phyloP scores from a whole-genome alignment of 1,140 invertebrate species.

The Elysia chlorotica region DNA sequence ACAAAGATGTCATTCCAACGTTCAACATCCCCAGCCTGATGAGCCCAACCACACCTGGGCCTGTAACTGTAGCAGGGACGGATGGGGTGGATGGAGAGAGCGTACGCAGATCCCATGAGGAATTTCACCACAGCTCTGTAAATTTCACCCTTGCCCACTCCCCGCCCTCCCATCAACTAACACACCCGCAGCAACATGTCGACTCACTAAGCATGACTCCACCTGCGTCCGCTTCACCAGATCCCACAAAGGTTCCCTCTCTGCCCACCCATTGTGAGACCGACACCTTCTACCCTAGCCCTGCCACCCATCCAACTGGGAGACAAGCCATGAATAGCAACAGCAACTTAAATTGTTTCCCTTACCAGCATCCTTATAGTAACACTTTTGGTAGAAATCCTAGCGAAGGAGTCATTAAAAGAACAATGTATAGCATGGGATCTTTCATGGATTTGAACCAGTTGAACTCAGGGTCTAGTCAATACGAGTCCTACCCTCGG shows the following conservation, averaged over 20 bases:
- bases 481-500: conserved; percentile 30
- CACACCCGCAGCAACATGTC: too few species aligned
- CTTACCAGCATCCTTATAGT: background rate
- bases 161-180: too few species aligned
- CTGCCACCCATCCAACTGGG: conserved; percentile 42
- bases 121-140: too few species aligned
- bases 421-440: conserved; percentile 26
- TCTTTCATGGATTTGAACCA: conserved; percentile 32
- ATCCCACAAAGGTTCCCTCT: conserved; percentile 86
- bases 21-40: conserved; percentile 43
- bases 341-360: conserved; percentile 2
- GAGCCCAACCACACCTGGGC: conserved; percentile 12
- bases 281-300: too few species aligned
- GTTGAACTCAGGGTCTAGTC: conserved; percentile 1
- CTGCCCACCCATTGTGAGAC: too few species aligned
- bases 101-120: too few species aligned
- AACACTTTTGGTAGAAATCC: too few species aligned
- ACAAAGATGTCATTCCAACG: conserved; percentile 68
- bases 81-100: too few species aligned
- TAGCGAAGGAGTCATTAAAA: conserved; percentile 25
- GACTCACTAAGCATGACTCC: conserved; percentile 77
- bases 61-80: conserved; percentile 18
- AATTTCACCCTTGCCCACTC: too few species aligned
- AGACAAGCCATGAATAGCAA: background rate
- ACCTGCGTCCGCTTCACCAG: conserved; percentile 89